Conservation (phyloP, 2,113 vertebrate genomes). For the Misgurnus mizolepis region DNA sequence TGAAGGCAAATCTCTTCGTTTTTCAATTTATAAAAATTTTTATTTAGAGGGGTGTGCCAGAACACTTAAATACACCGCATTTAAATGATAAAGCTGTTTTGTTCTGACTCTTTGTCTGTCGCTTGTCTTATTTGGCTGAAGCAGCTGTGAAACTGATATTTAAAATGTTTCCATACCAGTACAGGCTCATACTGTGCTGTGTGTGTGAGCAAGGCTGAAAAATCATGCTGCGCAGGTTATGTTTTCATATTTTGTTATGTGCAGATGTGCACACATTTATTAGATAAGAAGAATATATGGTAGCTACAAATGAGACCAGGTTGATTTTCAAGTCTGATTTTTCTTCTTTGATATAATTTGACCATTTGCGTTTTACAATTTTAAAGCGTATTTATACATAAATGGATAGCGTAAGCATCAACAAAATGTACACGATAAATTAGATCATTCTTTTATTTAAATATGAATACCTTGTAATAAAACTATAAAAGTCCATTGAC, state of each 20-base stretch:
- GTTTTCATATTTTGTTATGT: slow-evolving; percentile 40
- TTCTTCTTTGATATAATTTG: not conserved
- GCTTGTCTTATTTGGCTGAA: slow-evolving; percentile 28
- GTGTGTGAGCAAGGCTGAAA: slow-evolving; percentile 23
- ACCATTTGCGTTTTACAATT: too few species aligned
- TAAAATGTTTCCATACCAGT: slow-evolving; percentile 41
- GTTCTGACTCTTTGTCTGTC: not conserved
- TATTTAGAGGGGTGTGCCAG: not conserved
- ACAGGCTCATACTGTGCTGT: slow-evolving; percentile 30
- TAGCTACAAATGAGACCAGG: not conserved
- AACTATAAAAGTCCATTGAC: not conserved
- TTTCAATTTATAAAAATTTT: not conserved
- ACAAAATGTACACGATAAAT: too few species aligned
- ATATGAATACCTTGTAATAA: not conserved
- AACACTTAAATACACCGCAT: not conserved
- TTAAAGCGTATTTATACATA: too few species aligned
- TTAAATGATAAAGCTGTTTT: not conserved
- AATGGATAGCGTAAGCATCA: too few species aligned
- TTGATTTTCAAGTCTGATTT: not conserved
- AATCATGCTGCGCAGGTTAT: slow-evolving; percentile 30
- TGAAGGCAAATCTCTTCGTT: not conserved
- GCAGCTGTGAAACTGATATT: slow-evolving; percentile 41
- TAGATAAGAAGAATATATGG: not conserved
- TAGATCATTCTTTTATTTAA: not conserved
- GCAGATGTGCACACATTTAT: slow-evolving; percentile 33